phyloP scores from a whole-genome alignment of 1,140 invertebrate species.

The Arion vulgaris region DNA sequence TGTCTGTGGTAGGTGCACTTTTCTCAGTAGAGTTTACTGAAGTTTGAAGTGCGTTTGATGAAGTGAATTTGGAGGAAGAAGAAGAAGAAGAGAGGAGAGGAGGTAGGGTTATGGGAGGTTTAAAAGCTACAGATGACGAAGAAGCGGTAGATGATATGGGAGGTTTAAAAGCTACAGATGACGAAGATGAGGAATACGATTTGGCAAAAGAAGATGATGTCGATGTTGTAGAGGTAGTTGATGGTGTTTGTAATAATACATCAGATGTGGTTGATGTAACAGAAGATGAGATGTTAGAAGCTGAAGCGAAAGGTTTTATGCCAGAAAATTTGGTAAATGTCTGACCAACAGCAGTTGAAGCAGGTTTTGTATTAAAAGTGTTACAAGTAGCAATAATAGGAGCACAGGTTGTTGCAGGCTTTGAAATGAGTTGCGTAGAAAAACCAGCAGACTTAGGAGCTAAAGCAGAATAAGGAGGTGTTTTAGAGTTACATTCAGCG shows the following conservation, averaged over 20 bases:
- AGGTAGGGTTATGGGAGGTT: not conserved
- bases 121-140: no score
- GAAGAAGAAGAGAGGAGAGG: not conserved
- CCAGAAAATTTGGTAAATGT: no score
- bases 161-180: not conserved
- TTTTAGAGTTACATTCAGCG: not conserved
- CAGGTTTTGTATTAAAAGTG: not conserved
- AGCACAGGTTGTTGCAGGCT: no score
- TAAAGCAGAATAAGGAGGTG: not conserved
- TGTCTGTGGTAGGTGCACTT: not conserved
- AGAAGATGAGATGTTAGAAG: slow-evolving; percentile 14
- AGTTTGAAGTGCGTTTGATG: not conserved
- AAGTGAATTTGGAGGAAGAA: not conserved
- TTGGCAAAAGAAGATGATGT: not conserved
- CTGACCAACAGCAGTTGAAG: not conserved
- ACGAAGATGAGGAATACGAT: not conserved
- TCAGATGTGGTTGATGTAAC: slow-evolving; percentile 9
- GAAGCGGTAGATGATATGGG: not conserved
- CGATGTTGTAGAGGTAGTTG: not conserved
- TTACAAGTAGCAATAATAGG: not conserved
- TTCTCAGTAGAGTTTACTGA: not conserved
- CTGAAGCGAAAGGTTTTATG: no score
- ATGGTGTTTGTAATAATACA: not conserved
- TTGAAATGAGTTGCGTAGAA: not conserved
- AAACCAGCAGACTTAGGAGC: not conserved